phyloP scores from a whole-genome alignment of 1,140 invertebrate genomes.

The Ganaspis sp. region DNA sequence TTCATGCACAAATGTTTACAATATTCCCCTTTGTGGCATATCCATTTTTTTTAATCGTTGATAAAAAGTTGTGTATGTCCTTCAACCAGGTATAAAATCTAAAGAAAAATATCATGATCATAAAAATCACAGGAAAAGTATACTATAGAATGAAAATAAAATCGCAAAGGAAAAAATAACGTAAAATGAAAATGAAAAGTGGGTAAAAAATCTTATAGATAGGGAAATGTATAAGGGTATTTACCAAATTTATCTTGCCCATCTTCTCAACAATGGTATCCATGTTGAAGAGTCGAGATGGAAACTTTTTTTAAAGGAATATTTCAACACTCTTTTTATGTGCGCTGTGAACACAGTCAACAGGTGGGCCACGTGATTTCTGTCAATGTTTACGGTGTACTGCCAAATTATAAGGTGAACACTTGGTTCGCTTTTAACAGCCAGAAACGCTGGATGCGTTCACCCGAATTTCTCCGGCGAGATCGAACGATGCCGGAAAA shows the following conservation, averaged over 20 bases:
- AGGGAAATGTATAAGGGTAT: slow-evolving; percentile 1
- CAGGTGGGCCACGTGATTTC: slow-evolving; percentile 13
- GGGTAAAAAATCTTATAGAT: not conserved
- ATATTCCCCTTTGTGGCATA: no score
- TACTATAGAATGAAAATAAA: no score
- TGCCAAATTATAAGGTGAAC: slow-evolving; percentile 32
- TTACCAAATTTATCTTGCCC: slow-evolving; percentile 75
- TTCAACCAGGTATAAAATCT: no score
- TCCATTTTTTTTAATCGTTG: no score
- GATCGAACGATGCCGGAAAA: slow-evolving; percentile 24
- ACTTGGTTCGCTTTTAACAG: slow-evolving; percentile 1
- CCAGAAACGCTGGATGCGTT: slow-evolving; percentile 19
- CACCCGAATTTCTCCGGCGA: slow-evolving; percentile 41
- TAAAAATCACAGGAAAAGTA: no score
- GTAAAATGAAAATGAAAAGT: not conserved
- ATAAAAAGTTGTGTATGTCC: no score
- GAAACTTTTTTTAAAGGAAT: slow-evolving; percentile 25
- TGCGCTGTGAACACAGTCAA: not conserved
- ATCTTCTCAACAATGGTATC: slow-evolving; percentile 74
- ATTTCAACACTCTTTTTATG: slow-evolving; percentile 1
- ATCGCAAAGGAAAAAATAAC: no score
- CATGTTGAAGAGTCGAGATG: slow-evolving; percentile 57
- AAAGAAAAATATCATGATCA: no score
- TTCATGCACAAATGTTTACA: no score
- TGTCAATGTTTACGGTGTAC: slow-evolving; percentile 37